Percentiles rank a stretch among this genome's conserved stretches.
Evolutionary conservation across 2,888 invertebrate species (phyloP).

Genomic region (Dexiosoma caninum): DNA sequence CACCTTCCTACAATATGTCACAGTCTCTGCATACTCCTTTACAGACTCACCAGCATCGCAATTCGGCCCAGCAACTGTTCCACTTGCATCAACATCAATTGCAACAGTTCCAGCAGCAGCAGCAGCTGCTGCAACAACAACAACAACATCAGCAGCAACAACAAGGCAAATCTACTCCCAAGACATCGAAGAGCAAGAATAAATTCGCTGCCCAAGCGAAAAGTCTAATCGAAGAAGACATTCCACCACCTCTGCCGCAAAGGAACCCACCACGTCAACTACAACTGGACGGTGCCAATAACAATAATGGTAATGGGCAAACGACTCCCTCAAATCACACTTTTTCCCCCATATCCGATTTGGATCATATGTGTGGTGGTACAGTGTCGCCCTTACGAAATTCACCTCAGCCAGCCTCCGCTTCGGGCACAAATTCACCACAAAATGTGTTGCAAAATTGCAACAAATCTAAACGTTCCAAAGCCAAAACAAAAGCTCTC

Average conservation of each 20-base stretch:
- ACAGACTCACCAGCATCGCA: conserved; percentile 68
- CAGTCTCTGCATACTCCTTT: conserved; percentile 77
- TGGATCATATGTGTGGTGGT: conserved; percentile 70
- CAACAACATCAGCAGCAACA: conserved; percentile 66
- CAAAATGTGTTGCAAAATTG: conserved; percentile 39
- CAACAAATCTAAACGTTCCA: conserved; percentile 69
- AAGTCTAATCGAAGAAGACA: conserved; percentile 71
- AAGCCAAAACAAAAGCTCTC: conserved; percentile 77
- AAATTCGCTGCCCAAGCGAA: conserved; percentile 73
- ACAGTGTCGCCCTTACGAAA: conserved; percentile 60
- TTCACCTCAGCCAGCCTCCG: conserved; percentile 44
- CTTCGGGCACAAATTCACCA: conserved; percentile 46
- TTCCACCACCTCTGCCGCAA: conserved; percentile 80
- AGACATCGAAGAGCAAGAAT: conserved; percentile 72
- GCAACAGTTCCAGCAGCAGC: conserved; percentile 66
- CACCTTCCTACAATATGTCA: conserved; percentile 68
- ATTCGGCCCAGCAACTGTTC: conserved; percentile 78
- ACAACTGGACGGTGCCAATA: conserved; percentile 65
- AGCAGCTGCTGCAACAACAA: too few species aligned
- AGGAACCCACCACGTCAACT: conserved; percentile 77
- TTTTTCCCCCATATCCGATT: conserved; percentile 75
- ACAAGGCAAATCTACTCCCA: conserved; percentile 71
- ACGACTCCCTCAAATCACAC: conserved; percentile 62
- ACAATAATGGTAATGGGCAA: conserved; percentile 58
- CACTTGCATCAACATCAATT: conserved; percentile 66